Conservation (phyloP, 2,113 vertebrate genomes). For the western clawed frog (Xenopus tropicalis) region UCB_Xtro_10.0 CM004446.2:7349501-7350000, state of each 20-base stretch:
- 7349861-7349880: too few species aligned
- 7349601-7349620: slow-evolving; percentile 9
- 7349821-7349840: too few species aligned
- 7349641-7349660: slow-evolving; percentile 23
- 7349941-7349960: too few species aligned
- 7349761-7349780: not conserved
- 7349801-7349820: not conserved
- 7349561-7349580: slow-evolving; percentile 20
- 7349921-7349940: too few species aligned
- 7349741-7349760: slow-evolving; percentile 27
- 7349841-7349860: too few species aligned
- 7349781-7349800: slow-evolving; percentile 4
- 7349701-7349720: not conserved
- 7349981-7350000: too few species aligned
- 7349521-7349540: too few species aligned
- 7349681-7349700: slow-evolving; percentile 24
- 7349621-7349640: slow-evolving; percentile 28
- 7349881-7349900: too few species aligned
- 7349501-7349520: not conserved
- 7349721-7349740: slow-evolving; percentile 7
- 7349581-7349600: slow-evolving; percentile 16
- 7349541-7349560: slow-evolving; percentile 19
- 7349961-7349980: too few species aligned
- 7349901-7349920: too few species aligned
- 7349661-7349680: slow-evolving; percentile 22